phyloP scores from a whole-genome alignment of 2,888 invertebrate genomes.

The Stictocephala bisonia region DNA sequence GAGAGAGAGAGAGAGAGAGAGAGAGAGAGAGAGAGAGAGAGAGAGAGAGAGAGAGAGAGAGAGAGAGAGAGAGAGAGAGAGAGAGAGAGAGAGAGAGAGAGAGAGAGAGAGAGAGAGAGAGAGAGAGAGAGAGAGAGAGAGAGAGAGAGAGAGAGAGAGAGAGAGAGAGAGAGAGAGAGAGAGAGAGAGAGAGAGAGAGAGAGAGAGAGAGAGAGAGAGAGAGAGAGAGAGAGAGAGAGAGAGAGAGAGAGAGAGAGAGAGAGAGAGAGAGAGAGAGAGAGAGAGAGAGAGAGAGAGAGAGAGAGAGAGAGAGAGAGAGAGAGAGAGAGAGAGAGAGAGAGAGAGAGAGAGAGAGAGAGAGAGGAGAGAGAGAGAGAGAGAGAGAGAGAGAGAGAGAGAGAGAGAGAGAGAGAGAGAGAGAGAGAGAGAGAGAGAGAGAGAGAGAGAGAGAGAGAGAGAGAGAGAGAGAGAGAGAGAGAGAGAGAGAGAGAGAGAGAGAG shows the following conservation, averaged over 20 bases:
- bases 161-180: too few relatives aligned
- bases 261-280: background rate
- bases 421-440: slow-evolving; percentile 12
- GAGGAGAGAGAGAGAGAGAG: background rate
- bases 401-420: background rate
- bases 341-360: slow-evolving; percentile 18
- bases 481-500: background rate
- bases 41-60: too few relatives aligned
- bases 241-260: background rate
- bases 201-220: too few relatives aligned
- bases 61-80: too few relatives aligned
- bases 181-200: too few relatives aligned
- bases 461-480: background rate
- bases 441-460: slow-evolving; percentile 6
- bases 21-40: too few relatives aligned
- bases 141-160: too few relatives aligned
- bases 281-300: background rate
- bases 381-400: background rate
- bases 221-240: background rate
- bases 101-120: too few relatives aligned
- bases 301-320: background rate
- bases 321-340: slow-evolving; percentile 27
- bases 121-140: too few relatives aligned
- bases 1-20: too few relatives aligned
- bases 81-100: too few relatives aligned